phyloP scores from a whole-genome alignment of 2,113 vertebrate species.

The Nymphicus hollandicus region DNA sequence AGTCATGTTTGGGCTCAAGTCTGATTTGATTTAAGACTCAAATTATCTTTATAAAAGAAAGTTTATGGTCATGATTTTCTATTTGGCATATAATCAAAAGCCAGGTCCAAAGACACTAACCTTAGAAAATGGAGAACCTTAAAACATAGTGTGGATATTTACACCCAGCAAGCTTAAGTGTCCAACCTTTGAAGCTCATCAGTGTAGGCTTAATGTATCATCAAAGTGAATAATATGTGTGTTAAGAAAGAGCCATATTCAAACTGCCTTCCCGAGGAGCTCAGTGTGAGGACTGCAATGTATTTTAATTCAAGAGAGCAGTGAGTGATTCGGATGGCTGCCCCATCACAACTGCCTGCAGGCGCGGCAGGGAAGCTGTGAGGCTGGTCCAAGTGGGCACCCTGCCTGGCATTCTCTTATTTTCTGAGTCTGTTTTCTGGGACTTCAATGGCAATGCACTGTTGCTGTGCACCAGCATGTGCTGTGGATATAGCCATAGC shows the following conservation, averaged over 20 bases:
- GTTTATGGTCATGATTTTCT: neutral
- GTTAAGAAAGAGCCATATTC: neutral
- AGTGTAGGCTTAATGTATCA: neutral
- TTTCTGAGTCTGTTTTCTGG: neutral
- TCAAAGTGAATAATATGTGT: neutral
- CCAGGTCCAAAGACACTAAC: neutral
- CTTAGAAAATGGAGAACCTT: neutral
- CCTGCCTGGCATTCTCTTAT: neutral
- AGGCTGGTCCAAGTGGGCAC: accelerated
- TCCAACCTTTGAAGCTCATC: neutral
- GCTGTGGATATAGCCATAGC: neutral
- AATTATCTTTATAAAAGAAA: neutral
- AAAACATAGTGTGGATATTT: neutral
- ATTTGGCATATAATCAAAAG: neutral
- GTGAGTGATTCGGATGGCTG: neutral
- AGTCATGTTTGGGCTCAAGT: neutral
- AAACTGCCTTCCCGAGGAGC: neutral
- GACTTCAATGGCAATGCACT: accelerated
- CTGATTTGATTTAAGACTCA: neutral
- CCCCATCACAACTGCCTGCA: neutral
- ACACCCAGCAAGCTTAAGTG: neutral
- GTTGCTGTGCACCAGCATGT: accelerated
- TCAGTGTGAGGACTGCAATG: neutral
- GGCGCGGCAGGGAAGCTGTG: accelerated
- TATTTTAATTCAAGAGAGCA: neutral